These are phyloP conservation scores for Drosophila biarmipes DNA, from an alignment of 1,140 invertebrate species.

Conservation along the genomic window DNA sequence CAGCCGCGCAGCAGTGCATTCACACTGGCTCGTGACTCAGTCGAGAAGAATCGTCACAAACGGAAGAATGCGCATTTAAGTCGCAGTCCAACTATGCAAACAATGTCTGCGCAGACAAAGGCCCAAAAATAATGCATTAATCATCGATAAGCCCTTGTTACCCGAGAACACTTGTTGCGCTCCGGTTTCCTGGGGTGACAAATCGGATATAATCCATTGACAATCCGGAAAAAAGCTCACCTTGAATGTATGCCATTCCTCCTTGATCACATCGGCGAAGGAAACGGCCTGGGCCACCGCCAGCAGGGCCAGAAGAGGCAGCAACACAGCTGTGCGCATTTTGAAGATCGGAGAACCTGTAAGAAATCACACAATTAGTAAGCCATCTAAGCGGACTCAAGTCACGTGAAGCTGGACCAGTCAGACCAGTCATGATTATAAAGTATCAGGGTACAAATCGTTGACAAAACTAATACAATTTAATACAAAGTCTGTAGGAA, in stretches of 20 bases:
- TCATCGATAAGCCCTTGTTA: slow-evolving; percentile 16
- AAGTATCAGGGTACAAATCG: background rate
- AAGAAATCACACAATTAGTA: slow-evolving; percentile 17
- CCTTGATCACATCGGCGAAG: slow-evolving; percentile 88
- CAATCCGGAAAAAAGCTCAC: slow-evolving; percentile 84
- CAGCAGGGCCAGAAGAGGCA: slow-evolving; percentile 84
- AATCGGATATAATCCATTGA: background rate
- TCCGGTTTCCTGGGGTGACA: slow-evolving; percentile 27
- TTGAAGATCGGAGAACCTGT: slow-evolving; percentile 25
- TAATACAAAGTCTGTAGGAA: no score
- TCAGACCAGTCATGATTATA: slow-evolving; percentile 9
- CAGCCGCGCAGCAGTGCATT: slow-evolving; percentile 26
- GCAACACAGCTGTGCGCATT: slow-evolving; percentile 85
- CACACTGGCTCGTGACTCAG: slow-evolving; percentile 28
- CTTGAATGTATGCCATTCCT: slow-evolving; percentile 92
- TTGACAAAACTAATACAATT: background rate
- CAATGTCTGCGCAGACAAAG: slow-evolving; percentile 34
- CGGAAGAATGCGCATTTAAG: slow-evolving; percentile 11
- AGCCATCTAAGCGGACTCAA: background rate
- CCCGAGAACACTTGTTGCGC: slow-evolving; percentile 34
- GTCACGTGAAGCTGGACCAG: slow-evolving; percentile 28
- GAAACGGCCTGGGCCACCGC: slow-evolving; percentile 86
- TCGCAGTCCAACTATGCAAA: slow-evolving; percentile 35
- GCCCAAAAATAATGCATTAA: slow-evolving; percentile 36
- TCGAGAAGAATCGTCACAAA: slow-evolving; percentile 22